Base-by-base conservation (phyloP, 1,140 invertebrate species). In the Drosophila lini region DNA sequence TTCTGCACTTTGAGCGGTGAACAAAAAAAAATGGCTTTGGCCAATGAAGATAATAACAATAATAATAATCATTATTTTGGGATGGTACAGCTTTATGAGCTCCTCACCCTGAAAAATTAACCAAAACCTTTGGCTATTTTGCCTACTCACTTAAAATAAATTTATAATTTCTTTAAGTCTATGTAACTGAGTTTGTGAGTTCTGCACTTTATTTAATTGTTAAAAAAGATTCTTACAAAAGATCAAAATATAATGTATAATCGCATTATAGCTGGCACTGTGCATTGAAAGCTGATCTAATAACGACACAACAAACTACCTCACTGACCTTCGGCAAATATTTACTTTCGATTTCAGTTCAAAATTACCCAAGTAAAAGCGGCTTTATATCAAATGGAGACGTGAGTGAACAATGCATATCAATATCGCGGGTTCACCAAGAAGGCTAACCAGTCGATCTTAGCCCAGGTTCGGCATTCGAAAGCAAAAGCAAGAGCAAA, bases 231-330 rank as follows among this genome's bases (percentile, higher is more conserved):
- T n/a, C 11, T 9, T 2, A 56, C 5, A 56, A 56, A 25, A 11
- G 13, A 10, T 25, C 34, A 15, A 25, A 55, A 38, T 40, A 25
- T 22, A 50, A 60, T 42, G 69, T 52, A 69, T 75, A 82, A 82
- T 70, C 38, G 28, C 61, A 32, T 64, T 60, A 42, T 8, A 10
- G 38, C 19, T 34, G 61, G 56, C 36, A 59, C 34, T 36, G 25
- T 64, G 19, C 56, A 42, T 74, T 74, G 83, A 88, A 89, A 81
- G 81, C 85, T 89, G 84, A 90, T 84, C 84, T 84, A 90, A 85
- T 84, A 89, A 79, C 80, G 19, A 53, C 74, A 59, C 19, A 64
- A 13, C 36, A 61, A 69, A 73, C 80, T 44, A 75, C 62, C 55
- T 57, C 38, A 52, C 28, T 85, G 81, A 84, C 84, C 84, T 89